phyloP scores from a whole-genome alignment of 1,140 invertebrate genomes.

The Cherax quadricarinatus region DNA sequence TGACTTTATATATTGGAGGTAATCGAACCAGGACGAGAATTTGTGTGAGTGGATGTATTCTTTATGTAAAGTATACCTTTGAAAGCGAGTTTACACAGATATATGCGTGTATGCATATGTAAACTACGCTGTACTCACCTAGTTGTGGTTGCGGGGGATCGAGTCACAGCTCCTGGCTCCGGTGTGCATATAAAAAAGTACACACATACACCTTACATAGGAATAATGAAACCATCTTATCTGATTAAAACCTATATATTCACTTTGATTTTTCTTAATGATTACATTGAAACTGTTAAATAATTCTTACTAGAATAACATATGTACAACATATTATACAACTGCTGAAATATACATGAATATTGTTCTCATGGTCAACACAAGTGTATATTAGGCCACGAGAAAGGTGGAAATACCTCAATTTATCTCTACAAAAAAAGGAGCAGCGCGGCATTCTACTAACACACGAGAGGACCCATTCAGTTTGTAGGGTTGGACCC shows the following conservation, averaged over 20 bases:
- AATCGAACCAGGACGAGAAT: no score
- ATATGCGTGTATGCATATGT: no score
- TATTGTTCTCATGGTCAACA: background rate
- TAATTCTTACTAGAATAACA: slow-evolving; percentile 37
- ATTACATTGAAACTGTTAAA: slow-evolving; percentile 37
- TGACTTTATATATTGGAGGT: no score
- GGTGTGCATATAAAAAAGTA: background rate
- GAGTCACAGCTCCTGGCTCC: no score
- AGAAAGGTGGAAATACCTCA: background rate
- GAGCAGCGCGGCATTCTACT: background rate
- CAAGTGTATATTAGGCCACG: background rate
- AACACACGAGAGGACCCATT: background rate
- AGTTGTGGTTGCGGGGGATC: no score
- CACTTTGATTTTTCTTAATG: slow-evolving; percentile 53
- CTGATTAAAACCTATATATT: slow-evolving; percentile 46
- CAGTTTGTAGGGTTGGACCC: background rate
- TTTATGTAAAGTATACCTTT: no score
- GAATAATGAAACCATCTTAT: background rate
- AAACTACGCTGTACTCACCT: no score
- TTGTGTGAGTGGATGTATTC: no score
- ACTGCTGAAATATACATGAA: slow-evolving; percentile 42
- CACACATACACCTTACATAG: background rate
- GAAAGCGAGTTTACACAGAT: no score
- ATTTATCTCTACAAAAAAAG: background rate
- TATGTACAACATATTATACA: slow-evolving; percentile 47